Evolutionary conservation across 2,113 vertebrate species (phyloP), one percentile per base, ranked within the genome.

Genomic region (Cottus gobio): DNA sequence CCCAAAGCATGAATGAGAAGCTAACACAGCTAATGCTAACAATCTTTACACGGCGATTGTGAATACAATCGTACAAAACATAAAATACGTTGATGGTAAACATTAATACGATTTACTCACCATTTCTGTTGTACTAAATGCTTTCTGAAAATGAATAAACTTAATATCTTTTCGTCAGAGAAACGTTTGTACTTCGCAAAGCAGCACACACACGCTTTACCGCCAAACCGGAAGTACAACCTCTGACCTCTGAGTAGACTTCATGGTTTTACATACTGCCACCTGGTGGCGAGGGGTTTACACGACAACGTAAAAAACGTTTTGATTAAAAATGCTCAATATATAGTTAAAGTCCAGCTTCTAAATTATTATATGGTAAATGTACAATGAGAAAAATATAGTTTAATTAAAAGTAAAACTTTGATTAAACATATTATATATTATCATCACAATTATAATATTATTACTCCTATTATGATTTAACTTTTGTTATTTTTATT

Each of bases 141-240:
- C 5, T 7, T 11, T 36, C 10, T 42, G 7, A 0, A 1, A 10
- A 4, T 6, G 0, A 39, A 8, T 6, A 22, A 34, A 34, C 10
- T 13, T 44, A 2, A 0, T 24, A 6, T 46, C 0, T 76, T 67
- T 83, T 89, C 88, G 90, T 89, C 76, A 83, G 71, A 82, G 71
- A 28, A 87, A 88, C 90, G 91, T 92, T 82, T 2, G 68, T 48
- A 44, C 57, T 63, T 54, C 30, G 12, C 52, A 24, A 61, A 70
- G 16, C 13, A 79, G 83, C 42, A 76, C 79, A 76, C 79, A 77
- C 93, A 93, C 93, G 91, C 89, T 87, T 94, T 93, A 36, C 89
- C 92, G 91, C 91, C 89, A 50, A 72, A n/a, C 90, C 77, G 93
- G 91, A 95, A 94, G 85, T 89, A 22, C 5, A 82, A 46, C 65